Evolutionary conservation across 2,888 invertebrate species (phyloP).

Genomic region (Pseudococcus longispinus): DNA sequence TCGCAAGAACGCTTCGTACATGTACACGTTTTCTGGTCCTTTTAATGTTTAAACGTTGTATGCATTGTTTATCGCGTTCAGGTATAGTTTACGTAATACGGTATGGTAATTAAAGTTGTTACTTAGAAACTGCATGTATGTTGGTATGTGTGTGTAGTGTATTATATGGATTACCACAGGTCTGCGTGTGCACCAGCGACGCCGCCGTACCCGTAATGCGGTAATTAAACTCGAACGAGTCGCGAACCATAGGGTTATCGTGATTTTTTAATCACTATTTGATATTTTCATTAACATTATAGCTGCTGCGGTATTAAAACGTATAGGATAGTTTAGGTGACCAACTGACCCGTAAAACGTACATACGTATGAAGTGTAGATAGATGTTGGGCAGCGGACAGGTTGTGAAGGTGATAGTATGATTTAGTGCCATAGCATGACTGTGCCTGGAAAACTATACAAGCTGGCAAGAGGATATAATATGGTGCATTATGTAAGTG

Average conservation of each 20-base stretch:
- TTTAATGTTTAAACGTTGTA: conserved; percentile 28
- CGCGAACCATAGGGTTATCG: conserved; percentile 2
- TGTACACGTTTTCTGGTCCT: not conserved
- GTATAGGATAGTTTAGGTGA: not conserved
- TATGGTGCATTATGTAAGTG: not conserved
- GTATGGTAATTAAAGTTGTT: conserved; percentile 34
- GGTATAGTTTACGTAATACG: conserved; percentile 11
- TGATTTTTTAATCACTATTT: conserved; percentile 26
- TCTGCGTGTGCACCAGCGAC: not conserved
- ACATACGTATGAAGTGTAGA: not conserved
- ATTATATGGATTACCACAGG: not conserved
- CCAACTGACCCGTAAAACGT: conserved; percentile 8
- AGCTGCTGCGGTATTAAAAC: not conserved
- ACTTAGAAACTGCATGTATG: not conserved
- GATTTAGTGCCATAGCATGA: not conserved
- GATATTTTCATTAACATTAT: conserved; percentile 15
- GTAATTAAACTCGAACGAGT: not conserved
- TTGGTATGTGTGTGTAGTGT: not conserved
- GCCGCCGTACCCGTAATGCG: not conserved
- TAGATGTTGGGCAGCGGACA: not conserved
- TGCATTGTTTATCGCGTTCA: conserved; percentile 22
- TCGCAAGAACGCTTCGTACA: conserved; percentile 3
- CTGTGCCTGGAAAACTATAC: not conserved
- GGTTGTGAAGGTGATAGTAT: not conserved
- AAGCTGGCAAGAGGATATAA: not conserved